A percentile compares a stretch with the other conserved stretches of the same genome.
These are phyloP conservation scores for Rosalia funebris DNA, from an alignment of 2,888 invertebrate genomes.

Conservation along the genomic window DNA sequence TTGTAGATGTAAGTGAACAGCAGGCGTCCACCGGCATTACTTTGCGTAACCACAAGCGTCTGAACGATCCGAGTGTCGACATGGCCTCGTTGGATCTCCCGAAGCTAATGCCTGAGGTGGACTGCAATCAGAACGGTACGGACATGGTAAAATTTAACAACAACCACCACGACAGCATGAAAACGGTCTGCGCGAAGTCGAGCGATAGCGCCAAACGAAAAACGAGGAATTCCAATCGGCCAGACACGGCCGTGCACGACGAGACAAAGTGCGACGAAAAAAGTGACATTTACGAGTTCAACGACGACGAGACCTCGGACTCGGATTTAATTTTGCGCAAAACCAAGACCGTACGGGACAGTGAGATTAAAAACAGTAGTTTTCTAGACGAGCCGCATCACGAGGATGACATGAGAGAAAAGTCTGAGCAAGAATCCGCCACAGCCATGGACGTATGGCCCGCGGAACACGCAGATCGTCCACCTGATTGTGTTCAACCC, in stretches of 20 bases:
- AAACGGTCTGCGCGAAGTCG: neutral
- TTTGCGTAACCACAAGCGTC: slow-evolving; percentile 71
- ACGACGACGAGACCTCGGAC: slow-evolving; percentile 47
- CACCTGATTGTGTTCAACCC: slow-evolving; percentile 48
- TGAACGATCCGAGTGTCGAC: slow-evolving; percentile 54
- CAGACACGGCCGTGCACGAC: slow-evolving; percentile 12
- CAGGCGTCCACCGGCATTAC: slow-evolving; percentile 66
- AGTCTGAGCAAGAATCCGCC: slow-evolving; percentile 44
- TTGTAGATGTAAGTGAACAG: slow-evolving; percentile 32
- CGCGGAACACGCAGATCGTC: slow-evolving; percentile 22
- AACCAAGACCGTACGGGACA: slow-evolving; percentile 36
- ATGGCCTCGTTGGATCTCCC: slow-evolving; percentile 19
- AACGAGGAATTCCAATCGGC: slow-evolving; percentile 30
- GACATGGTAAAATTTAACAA: slow-evolving; percentile 34
- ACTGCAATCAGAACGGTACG: slow-evolving; percentile 52
- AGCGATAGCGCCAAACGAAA: slow-evolving; percentile 19
- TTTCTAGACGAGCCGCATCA: slow-evolving; percentile 26
- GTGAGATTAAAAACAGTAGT: slow-evolving; percentile 28
- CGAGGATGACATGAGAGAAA: slow-evolving; percentile 38
- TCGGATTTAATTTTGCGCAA: slow-evolving; percentile 36
- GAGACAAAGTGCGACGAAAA: slow-evolving; percentile 30
- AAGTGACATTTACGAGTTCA: slow-evolving; percentile 64
- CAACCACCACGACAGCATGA: slow-evolving; percentile 1
- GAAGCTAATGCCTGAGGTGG: slow-evolving; percentile 33
- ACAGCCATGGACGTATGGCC: slow-evolving; percentile 60